Evolutionary conservation across 53 echinoderm and acorn worm genomes (phyloP).

Genomic region (Henricia sp.): DNA sequence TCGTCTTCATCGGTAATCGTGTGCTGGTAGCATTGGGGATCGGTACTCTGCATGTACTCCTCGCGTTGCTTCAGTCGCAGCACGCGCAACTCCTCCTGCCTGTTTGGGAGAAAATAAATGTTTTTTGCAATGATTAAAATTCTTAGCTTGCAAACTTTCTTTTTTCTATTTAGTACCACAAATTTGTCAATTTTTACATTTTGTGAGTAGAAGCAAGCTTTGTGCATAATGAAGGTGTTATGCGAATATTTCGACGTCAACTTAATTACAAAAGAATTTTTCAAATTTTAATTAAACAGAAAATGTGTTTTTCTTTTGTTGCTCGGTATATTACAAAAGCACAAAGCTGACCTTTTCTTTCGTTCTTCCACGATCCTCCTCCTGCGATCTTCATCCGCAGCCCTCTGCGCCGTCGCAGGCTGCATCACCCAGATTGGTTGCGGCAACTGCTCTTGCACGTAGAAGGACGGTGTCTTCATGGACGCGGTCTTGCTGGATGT

Average conservation of each 20-base stretch:
- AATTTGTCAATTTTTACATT: too few relatives aligned
- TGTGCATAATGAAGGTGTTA: too few relatives aligned
- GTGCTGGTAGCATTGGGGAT: conserved; percentile 90
- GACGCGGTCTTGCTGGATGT: conserved; percentile 77
- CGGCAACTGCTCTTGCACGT: conserved; percentile 74
- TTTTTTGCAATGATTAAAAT: too few relatives aligned
- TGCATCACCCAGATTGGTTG: conserved; percentile 86
- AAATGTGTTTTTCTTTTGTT: too few relatives aligned
- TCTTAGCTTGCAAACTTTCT: too few relatives aligned
- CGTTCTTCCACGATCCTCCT: conserved; percentile 84
- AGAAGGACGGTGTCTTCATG: conserved; percentile 91
- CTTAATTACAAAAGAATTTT: too few relatives aligned
- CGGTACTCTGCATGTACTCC: conserved; percentile 83
- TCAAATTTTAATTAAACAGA: too few relatives aligned
- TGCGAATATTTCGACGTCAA: too few relatives aligned
- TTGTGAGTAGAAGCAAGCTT: too few relatives aligned
- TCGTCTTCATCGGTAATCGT: conserved; percentile 83
- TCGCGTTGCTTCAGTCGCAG: conserved; percentile 71
- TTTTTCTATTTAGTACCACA: too few relatives aligned
- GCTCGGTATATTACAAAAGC: too few relatives aligned
- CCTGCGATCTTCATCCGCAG: conserved; percentile 83
- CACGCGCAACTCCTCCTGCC: conserved; percentile 83
- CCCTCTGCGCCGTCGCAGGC: conserved; percentile 85
- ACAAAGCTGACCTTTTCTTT: conserved; percentile 77
- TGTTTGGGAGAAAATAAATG: conserved; percentile 20